A percentile compares a stretch with the other conserved stretches of the same genome.
phyloP scores from a whole-genome alignment of 2,888 invertebrate genomes.

The Xestia sexstrigata region DNA sequence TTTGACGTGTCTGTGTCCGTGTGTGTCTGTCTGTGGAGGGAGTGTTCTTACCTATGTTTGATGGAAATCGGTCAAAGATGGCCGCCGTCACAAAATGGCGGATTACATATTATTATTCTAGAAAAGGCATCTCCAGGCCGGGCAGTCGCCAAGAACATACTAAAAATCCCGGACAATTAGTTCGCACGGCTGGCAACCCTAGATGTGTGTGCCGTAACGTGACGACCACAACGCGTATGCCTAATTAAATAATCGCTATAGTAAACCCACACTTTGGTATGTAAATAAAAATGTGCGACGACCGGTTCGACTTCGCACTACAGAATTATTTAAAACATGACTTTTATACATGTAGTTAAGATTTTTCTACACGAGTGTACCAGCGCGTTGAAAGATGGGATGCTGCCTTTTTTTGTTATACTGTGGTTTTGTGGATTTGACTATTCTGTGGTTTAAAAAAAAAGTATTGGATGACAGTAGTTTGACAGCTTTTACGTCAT shows the following conservation, averaged over 20 bases:
- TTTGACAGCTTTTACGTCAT: conserved; percentile 4
- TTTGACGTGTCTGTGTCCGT: too few species aligned
- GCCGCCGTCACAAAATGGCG: too few species aligned
- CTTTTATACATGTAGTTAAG: background rate
- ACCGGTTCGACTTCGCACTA: conserved; percentile 56
- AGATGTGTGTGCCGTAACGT: conserved; percentile 59
- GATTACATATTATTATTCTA: too few species aligned
- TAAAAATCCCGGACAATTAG: background rate
- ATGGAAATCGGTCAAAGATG: too few species aligned
- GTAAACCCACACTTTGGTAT: conserved; percentile 74
- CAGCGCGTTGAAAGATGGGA: background rate
- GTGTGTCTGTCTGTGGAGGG: too few species aligned
- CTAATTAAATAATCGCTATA: conserved; percentile 83
- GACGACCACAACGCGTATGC: conserved; percentile 66
- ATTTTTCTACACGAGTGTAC: conserved; percentile 31
- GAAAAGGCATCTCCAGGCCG: background rate
- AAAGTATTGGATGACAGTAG: background rate
- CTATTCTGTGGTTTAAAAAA: conserved; percentile 13
- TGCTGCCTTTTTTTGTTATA: background rate
- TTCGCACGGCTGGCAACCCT: conserved; percentile 6
- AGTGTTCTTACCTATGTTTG: too few species aligned
- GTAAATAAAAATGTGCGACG: conserved; percentile 72
- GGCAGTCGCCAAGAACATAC: background rate
- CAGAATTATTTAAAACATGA: conserved; percentile 50
- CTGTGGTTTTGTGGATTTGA: conserved; percentile 8